A percentile compares a stretch with the other conserved stretches of the same genome.
phyloP scores from a whole-genome alignment of 2,888 invertebrate species.

The Herminia tarsipennalis region DNA sequence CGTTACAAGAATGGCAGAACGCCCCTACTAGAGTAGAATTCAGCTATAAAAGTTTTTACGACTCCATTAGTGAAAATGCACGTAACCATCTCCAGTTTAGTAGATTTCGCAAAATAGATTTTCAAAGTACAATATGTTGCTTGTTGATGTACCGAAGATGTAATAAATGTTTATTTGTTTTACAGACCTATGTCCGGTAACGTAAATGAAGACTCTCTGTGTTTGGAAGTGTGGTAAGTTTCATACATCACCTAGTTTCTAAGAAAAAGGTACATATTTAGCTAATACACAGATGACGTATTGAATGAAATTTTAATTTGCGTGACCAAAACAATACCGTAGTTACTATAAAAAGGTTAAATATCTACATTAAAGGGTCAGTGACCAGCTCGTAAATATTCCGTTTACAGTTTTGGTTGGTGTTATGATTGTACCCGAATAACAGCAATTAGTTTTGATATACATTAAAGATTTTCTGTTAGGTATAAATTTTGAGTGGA shows the following conservation, averaged over 20 bases:
- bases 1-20: slow-evolving; percentile 11
- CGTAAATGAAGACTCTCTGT: slow-evolving; percentile 89
- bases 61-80: slow-evolving; percentile 32
- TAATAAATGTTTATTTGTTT: too few species aligned
- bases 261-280: too few species aligned
- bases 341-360: slow-evolving; percentile 16
- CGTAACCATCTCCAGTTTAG: slow-evolving; percentile 44
- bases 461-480: too few species aligned
- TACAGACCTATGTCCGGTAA: slow-evolving; percentile 90
- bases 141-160: background rate
- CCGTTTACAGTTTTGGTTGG: slow-evolving; percentile 16
- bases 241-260: slow-evolving; percentile 2
- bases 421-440: slow-evolving; percentile 13
- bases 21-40: slow-evolving; percentile 10
- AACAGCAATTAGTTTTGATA: too few species aligned
- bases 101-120: slow-evolving; percentile 11
- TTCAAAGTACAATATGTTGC: background rate
- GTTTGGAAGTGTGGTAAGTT: slow-evolving; percentile 92
- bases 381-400: slow-evolving; percentile 16
- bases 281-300: too few species aligned
- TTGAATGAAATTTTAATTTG: slow-evolving; percentile 25
- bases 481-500: too few species aligned
- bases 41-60: slow-evolving; percentile 28
- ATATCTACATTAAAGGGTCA: slow-evolving; percentile 11
- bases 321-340: slow-evolving; percentile 42